Conservation (phyloP, 2,888 invertebrate genomes). For the Papilio gigon region DNA sequence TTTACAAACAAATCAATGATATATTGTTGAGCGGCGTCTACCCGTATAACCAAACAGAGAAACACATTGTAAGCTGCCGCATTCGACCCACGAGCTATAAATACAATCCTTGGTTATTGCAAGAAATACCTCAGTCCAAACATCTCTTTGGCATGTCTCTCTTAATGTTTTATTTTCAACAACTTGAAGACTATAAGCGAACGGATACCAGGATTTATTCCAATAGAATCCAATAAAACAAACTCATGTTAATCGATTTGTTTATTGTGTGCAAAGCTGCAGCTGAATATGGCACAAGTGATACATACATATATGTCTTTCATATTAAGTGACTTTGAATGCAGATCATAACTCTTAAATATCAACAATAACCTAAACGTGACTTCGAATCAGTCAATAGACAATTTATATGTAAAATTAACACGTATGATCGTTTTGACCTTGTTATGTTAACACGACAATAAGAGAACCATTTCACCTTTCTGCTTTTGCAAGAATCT, state of each 20-base stretch:
- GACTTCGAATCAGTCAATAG: no score
- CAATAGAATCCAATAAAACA: slow-evolving; percentile 9
- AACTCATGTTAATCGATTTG: slow-evolving; percentile 2
- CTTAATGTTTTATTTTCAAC: slow-evolving; percentile 17
- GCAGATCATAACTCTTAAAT: no score
- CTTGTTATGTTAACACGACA: no score
- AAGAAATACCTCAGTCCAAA: slow-evolving; percentile 26
- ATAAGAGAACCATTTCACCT: no score
- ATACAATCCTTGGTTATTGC: slow-evolving; percentile 39
- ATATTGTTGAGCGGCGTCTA: slow-evolving; percentile 47
- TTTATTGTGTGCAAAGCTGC: slow-evolving; percentile 43
- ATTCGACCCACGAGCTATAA: slow-evolving; percentile 42
- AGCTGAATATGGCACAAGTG: not conserved
- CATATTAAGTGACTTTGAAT: no score
- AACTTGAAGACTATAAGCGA: not conserved
- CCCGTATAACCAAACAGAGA: slow-evolving; percentile 52
- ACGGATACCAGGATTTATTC: slow-evolving; percentile 23
- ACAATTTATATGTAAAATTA: no score
- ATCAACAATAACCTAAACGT: no score
- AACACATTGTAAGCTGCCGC: slow-evolving; percentile 45
- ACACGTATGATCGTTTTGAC: no score
- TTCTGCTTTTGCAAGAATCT: no score
- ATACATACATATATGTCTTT: no score
- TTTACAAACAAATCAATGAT: slow-evolving; percentile 43
- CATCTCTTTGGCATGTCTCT: slow-evolving; percentile 4